Evolutionary conservation across 2,888 invertebrate genomes (phyloP).

Genomic region (Lasioglossum morio): DNA sequence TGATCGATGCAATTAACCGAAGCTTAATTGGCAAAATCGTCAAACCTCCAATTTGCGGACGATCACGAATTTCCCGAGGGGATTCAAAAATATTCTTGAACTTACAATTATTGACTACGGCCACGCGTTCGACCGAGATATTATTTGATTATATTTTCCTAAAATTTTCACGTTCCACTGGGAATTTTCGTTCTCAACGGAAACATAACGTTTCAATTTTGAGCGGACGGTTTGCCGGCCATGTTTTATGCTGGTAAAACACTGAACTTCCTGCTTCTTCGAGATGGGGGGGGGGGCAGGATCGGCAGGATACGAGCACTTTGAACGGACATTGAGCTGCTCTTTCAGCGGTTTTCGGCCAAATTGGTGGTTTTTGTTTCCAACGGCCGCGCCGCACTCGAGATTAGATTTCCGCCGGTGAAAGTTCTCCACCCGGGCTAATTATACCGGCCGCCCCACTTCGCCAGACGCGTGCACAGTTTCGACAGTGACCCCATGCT

Average conservation of each 20-base stretch:
- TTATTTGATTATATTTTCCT: not conserved
- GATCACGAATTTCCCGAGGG: not conserved
- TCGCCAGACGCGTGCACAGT: not conserved
- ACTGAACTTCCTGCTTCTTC: not conserved
- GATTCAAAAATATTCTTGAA: not conserved
- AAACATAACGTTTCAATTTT: not conserved
- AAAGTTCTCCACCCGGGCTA: constrained; percentile 54
- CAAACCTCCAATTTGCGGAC: constrained; percentile 34
- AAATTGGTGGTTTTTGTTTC: constrained; percentile 73
- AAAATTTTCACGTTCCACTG: not conserved
- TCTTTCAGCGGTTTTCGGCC: constrained; percentile 65
- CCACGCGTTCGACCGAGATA: not conserved
- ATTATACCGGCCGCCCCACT: constrained; percentile 54
- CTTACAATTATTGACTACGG: not conserved
- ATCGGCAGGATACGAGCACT: constrained; percentile 52
- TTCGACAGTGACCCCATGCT: not conserved
- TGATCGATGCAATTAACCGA: constrained; percentile 48
- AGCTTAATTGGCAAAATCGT: constrained; percentile 54
- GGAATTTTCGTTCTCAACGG: too few relatives aligned
- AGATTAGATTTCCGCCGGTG: constrained; percentile 66
- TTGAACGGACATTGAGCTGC: constrained; percentile 54
- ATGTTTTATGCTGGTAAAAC: not conserved
- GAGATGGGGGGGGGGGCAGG: not conserved
- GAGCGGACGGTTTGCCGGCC: not conserved
- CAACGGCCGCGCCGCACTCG: constrained; percentile 37